Base-by-base conservation (phyloP, 2,113 vertebrate species). In the Hippocampus guttulatus region DNA sequence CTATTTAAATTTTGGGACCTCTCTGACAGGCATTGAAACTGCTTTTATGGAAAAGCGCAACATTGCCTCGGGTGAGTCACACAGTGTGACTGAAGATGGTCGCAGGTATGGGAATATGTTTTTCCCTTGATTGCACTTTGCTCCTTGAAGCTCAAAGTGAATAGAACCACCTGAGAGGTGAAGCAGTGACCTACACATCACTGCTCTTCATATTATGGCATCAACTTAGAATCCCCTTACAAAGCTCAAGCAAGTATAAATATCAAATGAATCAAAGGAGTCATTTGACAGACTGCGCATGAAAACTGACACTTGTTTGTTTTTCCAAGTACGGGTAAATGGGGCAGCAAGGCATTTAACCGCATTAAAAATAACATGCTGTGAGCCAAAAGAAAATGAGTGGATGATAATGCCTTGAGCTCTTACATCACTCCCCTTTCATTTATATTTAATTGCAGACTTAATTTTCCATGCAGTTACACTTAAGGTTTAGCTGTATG, bases 11-110 rank as follows among this genome's bases (percentile, higher is more conserved):
- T 45, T 45, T 45, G 12, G 43, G 43, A 45, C 9, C 11, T 45
- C 41, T 1, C 43, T 12, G 43, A 12, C 43, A 9, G 43, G 3
- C 43, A 45, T 12, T 45, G 43, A 45, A 45, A 45, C 43, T 12
- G 43, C 11, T 45, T 11, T 45, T 45, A 2, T 45, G 43, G 43
- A 45, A 45, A 45, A 45, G 43, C 12, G 43, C 43, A 45, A 88
- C 69, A 75, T 69, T 0, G 87, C 85, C 21, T 73, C 83, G 1
- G 89, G 88, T 21, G 90, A 92, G 73, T 84, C 89, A 8, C 86
- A 90, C 76, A 2, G 12, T 92, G 92, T 68, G 40, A 88, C 88
- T 5, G 92, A 92, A 21, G 85, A 92, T 23, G 88, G 88, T 1
- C 43, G 27, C 49, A 79, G 7, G 68, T 93, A 52, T 55, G 47